Evolutionary conservation across 2,888 invertebrate species (phyloP).

Genomic region (Epinotia bilunana): DNA sequence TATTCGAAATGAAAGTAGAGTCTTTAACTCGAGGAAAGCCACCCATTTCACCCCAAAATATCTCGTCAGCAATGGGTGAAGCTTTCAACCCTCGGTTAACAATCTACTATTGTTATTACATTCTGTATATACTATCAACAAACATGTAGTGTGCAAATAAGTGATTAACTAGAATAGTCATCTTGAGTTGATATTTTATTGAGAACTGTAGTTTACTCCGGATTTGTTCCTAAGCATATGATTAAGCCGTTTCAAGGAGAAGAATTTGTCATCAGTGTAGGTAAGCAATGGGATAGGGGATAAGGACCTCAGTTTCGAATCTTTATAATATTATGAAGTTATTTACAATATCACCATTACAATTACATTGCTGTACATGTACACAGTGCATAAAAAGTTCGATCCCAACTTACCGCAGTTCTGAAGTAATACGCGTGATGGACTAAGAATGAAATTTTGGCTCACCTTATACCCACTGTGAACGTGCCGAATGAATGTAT

Average conservation of each 20-base stretch:
- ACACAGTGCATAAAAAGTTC: constrained; percentile 29
- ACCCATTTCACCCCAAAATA: no score
- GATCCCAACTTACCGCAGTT: constrained; percentile 46
- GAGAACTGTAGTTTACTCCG: no score
- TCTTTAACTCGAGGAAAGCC: no score
- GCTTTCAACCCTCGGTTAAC: no score
- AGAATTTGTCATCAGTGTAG: not conserved
- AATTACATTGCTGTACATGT: constrained; percentile 33
- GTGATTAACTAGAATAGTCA: no score
- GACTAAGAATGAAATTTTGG: constrained; percentile 18
- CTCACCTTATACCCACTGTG: constrained; percentile 35
- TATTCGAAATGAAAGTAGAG: no score
- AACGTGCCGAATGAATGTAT: constrained; percentile 14
- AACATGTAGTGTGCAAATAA: not conserved
- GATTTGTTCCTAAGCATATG: no score
- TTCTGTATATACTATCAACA: not conserved
- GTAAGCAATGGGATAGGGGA: not conserved
- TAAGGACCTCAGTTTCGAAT: no score
- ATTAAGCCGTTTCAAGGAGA: not conserved
- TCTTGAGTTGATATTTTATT: no score
- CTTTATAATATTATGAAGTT: not conserved
- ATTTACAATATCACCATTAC: constrained; percentile 7
- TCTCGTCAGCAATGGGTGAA: no score
- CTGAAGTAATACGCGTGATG: constrained; percentile 27
- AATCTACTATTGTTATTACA: not conserved